Conservation (phyloP, 2,113 vertebrate genomes). For the Rattus rattus region DNA sequence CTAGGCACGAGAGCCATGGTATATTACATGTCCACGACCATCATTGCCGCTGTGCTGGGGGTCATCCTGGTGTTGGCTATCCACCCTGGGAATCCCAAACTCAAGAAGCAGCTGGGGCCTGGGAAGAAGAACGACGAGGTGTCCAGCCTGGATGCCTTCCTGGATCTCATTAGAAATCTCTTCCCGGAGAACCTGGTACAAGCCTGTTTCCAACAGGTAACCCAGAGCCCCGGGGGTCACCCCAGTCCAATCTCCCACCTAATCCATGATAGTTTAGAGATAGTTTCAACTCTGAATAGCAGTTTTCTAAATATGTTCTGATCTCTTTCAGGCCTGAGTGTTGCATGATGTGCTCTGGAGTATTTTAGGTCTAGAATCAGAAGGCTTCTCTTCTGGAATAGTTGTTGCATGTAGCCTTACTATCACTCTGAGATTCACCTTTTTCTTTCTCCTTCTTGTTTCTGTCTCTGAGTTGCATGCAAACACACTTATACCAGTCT, state of each 20-base stretch:
- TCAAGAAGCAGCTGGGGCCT: slow-evolving; percentile 95
- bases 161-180: slow-evolving; percentile 98
- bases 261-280: not conserved
- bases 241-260: not conserved
- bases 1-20: slow-evolving; percentile 98
- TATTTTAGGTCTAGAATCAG: not conserved
- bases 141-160: slow-evolving; percentile 97
- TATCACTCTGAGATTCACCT: not conserved
- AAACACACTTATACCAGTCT: not conserved
- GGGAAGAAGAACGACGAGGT: slow-evolving; percentile 97
- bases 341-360: not conserved
- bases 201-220: slow-evolving; percentile 99
- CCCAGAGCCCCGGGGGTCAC: not conserved
- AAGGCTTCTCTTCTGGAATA: not conserved
- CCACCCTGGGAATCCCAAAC: slow-evolving; percentile 97
- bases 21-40: slow-evolving; percentile 97
- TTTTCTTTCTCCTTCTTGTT: not conserved
- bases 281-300: not conserved
- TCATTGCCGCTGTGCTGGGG: slow-evolving; percentile 97
- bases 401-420: not conserved
- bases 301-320: not conserved
- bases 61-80: slow-evolving; percentile 98
- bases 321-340: not conserved
- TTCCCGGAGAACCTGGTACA: slow-evolving; percentile 99
- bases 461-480: not conserved